Percentiles rank a stretch among this genome's conserved stretches.
These are phyloP conservation scores for Kryphioiulus occultus DNA, from an alignment of 2,888 invertebrate genomes.

Conservation along the genomic window DNA sequence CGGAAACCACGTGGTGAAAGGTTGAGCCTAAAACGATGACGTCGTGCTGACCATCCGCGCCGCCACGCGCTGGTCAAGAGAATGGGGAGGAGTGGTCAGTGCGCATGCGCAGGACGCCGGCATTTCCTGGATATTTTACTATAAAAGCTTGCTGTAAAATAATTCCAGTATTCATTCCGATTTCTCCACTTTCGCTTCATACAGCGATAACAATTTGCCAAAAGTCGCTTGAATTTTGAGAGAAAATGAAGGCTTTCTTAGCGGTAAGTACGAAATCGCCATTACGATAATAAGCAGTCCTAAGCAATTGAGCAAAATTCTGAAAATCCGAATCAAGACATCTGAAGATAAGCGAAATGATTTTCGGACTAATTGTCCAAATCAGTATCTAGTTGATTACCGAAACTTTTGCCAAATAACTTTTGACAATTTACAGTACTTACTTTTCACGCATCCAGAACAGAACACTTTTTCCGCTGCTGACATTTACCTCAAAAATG, in stretches of 20 bases:
- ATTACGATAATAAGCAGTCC: neutral
- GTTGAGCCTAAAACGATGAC: neutral
- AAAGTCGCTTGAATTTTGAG: neutral
- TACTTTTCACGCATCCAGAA: no score
- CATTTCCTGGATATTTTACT: slow-evolving; percentile 42
- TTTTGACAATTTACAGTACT: no score
- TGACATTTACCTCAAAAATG: no score
- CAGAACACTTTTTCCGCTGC: no score
- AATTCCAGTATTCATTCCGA: neutral
- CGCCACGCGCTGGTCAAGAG: neutral
- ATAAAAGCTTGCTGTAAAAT: slow-evolving; percentile 13
- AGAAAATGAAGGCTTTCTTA: slow-evolving; percentile 43
- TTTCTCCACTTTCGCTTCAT: slow-evolving; percentile 14
- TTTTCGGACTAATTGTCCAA: no score
- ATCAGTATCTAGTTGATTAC: no score
- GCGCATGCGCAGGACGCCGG: slow-evolving; percentile 3
- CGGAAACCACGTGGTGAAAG: slow-evolving; percentile 8
- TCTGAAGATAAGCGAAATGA: no score
- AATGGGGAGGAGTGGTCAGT: slow-evolving; percentile 37
- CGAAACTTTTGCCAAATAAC: no score
- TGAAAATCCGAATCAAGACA: no score
- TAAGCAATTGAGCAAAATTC: neutral
- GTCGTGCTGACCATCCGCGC: neutral
- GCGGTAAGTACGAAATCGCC: neutral
- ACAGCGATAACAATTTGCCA: neutral